Evolutionary conservation across 2,113 vertebrate genomes (phyloP).

Genomic region (Recurvirostra avosetta): DNA sequence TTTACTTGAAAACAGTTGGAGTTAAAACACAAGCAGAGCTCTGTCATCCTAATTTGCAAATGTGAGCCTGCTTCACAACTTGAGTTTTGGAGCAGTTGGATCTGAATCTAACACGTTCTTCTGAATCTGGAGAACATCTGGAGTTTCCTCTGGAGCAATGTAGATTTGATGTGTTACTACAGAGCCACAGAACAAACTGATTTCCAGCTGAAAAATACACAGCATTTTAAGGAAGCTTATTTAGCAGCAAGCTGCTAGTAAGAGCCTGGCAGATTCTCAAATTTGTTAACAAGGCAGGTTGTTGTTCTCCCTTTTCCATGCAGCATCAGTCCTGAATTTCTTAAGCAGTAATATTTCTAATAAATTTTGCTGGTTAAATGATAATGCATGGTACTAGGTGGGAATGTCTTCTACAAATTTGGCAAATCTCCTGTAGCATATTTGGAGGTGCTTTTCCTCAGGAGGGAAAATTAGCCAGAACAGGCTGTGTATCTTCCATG

Average conservation of each 20-base stretch:
- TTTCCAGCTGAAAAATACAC: neutral
- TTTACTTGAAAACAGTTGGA: neutral
- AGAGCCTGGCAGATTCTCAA: conserved; percentile 52
- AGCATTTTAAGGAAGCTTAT: conserved; percentile 37
- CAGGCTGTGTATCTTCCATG: neutral
- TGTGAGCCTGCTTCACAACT: neutral
- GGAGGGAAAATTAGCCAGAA: neutral
- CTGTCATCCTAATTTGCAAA: neutral
- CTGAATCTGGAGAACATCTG: neutral
- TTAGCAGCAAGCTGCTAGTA: conserved; percentile 20
- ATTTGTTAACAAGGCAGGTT: conserved; percentile 36
- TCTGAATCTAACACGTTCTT: neutral
- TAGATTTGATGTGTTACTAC: neutral
- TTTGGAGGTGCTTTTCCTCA: neutral
- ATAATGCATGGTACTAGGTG: neutral
- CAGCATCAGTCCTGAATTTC: neutral
- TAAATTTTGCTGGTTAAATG: neutral
- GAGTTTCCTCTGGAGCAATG: neutral
- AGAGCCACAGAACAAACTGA: neutral
- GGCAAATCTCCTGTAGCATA: neutral
- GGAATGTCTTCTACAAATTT: neutral
- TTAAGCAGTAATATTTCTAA: neutral
- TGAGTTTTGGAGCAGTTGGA: neutral
- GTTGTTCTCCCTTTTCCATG: neutral
- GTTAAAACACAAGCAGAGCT: neutral